phyloP scores from a whole-genome alignment of 2,113 vertebrate genomes.

The Raja brachyura region DNA sequence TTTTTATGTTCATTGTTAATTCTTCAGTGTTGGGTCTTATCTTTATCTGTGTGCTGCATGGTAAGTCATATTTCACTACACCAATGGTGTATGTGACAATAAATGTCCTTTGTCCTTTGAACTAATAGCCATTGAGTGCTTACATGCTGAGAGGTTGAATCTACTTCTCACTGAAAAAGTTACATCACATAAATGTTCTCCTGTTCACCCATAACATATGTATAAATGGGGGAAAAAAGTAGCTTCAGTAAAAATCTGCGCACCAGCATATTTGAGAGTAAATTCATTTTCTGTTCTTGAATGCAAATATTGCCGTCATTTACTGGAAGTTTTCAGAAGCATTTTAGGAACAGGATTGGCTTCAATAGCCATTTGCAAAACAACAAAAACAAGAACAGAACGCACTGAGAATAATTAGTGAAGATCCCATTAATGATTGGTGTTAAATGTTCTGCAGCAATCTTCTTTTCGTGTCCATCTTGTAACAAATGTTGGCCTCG shows the following conservation, averaged over 20 bases:
- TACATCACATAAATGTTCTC: not conserved
- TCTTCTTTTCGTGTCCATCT: too few species aligned
- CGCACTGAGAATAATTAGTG: not conserved
- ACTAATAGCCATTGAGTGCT: not conserved
- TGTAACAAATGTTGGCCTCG: too few species aligned
- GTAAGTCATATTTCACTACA: too few species aligned
- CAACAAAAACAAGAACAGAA: not conserved
- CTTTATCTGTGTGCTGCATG: too few species aligned
- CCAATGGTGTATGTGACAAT: too few species aligned
- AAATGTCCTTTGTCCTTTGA: too few species aligned
- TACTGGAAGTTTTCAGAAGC: not conserved
- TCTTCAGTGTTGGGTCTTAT: too few species aligned
- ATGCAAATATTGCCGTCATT: not conserved
- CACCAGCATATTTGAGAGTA: not conserved
- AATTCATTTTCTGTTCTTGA: not conserved
- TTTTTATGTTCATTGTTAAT: too few species aligned
- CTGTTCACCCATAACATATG: not conserved
- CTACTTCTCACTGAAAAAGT: not conserved
- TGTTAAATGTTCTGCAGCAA: too few species aligned
- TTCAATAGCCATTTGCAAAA: not conserved
- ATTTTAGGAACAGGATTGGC: not conserved
- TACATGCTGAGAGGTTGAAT: not conserved
- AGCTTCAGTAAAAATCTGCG: not conserved
- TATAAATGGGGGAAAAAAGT: not conserved
- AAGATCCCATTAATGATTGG: too few species aligned